phyloP scores from a whole-genome alignment of 2,888 invertebrate genomes.

The Muschampia plurimacula region DNA sequence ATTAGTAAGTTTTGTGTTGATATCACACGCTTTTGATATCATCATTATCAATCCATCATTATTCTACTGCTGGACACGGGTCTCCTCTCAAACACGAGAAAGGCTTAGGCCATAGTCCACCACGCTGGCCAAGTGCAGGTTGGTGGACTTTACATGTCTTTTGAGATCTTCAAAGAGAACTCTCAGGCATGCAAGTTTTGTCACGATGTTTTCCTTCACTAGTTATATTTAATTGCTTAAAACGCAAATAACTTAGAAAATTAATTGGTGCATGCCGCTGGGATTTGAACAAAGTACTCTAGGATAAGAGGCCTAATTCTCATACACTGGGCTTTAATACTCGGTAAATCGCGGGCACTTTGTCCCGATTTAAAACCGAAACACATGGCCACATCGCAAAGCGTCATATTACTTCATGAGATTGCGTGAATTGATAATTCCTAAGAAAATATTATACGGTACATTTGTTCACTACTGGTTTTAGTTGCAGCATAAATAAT shows the following conservation, averaged over 20 bases:
- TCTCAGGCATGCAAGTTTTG: too few species aligned
- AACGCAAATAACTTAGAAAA: too few species aligned
- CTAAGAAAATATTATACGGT: constrained; percentile 46
- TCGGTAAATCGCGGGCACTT: background rate
- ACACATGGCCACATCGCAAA: constrained; percentile 10
- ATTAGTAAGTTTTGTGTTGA: background rate
- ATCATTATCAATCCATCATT: background rate
- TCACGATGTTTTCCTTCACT: too few species aligned
- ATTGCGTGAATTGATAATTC: constrained; percentile 61
- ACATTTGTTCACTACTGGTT: constrained; percentile 40
- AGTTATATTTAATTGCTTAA: too few species aligned
- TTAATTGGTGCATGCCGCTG: too few species aligned
- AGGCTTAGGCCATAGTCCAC: too few species aligned
- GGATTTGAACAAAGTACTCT: too few species aligned
- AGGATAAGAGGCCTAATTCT: background rate
- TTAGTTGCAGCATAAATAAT: constrained; percentile 18
- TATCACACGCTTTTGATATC: background rate
- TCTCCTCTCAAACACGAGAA: too few species aligned
- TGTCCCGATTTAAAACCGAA: constrained; percentile 3
- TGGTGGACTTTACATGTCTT: too few species aligned
- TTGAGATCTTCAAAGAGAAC: too few species aligned
- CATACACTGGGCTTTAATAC: background rate
- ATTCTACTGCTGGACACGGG: too few species aligned
- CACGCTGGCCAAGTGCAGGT: too few species aligned
- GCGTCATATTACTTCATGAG: constrained; percentile 56